Evolutionary conservation across 64 coral and sea anemone species (phyloP).

Genomic region (Pachyseris speciosa): DNA sequence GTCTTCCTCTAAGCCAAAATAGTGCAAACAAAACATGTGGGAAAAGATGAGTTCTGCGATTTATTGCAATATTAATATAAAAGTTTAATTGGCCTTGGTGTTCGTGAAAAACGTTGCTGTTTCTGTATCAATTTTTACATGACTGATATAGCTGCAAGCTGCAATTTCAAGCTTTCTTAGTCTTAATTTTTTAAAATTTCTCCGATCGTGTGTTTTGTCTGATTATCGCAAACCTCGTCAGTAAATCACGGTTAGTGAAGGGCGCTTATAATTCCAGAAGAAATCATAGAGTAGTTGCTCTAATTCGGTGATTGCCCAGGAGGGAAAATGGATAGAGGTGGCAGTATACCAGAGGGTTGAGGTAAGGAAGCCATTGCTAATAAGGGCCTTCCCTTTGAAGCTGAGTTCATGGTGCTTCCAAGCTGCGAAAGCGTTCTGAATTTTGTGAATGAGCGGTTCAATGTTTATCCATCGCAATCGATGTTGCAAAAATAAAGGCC

Average conservation of each 20-base stretch:
- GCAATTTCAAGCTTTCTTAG: too few relatives aligned
- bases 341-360: slow-evolving; percentile 24
- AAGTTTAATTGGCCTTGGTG: too few relatives aligned
- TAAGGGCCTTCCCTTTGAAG: neutral
- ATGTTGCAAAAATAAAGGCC: neutral
- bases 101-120: too few relatives aligned
- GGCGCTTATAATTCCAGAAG: neutral
- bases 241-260: neutral
- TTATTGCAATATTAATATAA: too few relatives aligned
- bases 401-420: neutral
- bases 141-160: too few relatives aligned
- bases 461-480: neutral
- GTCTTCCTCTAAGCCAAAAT: too few relatives aligned
- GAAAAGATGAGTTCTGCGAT: too few relatives aligned
- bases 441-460: neutral
- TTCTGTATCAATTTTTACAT: too few relatives aligned
- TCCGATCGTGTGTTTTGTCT: too few relatives aligned
- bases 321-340: neutral
- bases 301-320: neutral
- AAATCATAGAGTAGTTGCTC: neutral
- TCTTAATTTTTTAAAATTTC: too few relatives aligned
- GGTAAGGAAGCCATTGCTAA: slow-evolving; percentile 28
- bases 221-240: too few relatives aligned
- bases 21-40: too few relatives aligned
- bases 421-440: neutral